phyloP scores from a whole-genome alignment of 2,113 vertebrate species.

The Puffinus mauretanicus region DNA sequence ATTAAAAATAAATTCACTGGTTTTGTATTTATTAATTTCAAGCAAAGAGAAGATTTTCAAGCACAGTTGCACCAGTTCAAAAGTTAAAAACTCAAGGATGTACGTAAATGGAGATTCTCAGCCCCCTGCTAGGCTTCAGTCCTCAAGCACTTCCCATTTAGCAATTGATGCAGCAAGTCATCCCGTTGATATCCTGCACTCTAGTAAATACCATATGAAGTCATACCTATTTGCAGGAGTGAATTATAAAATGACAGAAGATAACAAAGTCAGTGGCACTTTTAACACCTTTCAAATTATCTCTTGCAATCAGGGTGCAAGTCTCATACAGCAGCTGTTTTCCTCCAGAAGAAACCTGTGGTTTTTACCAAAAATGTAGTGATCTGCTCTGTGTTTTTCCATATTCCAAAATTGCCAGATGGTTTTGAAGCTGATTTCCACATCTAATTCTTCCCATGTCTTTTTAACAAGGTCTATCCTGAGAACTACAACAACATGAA shows the following conservation, averaged over 20 bases:
- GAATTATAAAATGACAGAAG: not conserved
- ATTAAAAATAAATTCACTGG: not conserved
- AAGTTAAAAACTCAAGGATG: not conserved
- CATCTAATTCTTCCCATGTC: not conserved
- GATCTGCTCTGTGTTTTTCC: not conserved
- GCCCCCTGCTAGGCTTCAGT: not conserved
- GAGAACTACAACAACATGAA: not conserved
- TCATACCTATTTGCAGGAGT: not conserved
- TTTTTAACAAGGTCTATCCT: not conserved
- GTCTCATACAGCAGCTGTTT: not conserved
- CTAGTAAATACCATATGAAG: not conserved
- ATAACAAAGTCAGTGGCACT: not conserved
- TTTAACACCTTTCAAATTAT: not conserved
- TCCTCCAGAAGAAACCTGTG: not conserved
- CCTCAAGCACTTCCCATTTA: not conserved
- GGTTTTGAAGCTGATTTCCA: not conserved
- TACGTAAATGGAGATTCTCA: not conserved
- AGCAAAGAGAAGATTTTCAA: not conserved
- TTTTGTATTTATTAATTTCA: not conserved
- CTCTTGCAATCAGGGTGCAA: not conserved
- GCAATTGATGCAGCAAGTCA: not conserved
- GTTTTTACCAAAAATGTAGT: not conserved
- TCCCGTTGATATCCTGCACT: not conserved
- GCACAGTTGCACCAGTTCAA: not conserved
- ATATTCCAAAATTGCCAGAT: not conserved